Evolutionary conservation across 2,113 vertebrate species (phyloP).

Genomic region (Fulmarus glacialis): DNA sequence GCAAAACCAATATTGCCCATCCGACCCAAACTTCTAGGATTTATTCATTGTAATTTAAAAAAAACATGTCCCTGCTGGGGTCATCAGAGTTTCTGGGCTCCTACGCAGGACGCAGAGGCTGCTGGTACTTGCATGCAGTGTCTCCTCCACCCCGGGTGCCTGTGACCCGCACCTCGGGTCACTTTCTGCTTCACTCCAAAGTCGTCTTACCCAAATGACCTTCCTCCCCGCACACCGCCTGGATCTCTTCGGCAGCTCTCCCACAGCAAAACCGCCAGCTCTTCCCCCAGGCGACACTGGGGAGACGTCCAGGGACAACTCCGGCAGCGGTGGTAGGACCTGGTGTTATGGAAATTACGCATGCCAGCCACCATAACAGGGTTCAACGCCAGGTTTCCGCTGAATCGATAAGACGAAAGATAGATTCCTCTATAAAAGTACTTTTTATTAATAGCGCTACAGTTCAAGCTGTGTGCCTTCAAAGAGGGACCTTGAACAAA

Average conservation of each 20-base stretch:
- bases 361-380: too few relatives aligned
- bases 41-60: background rate
- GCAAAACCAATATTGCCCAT: background rate
- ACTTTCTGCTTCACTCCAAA: background rate
- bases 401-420: background rate
- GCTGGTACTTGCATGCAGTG: accelerated
- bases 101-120: background rate
- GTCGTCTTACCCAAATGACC: accelerated
- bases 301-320: background rate
- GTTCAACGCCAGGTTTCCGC: background rate
- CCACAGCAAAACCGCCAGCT: background rate
- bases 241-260: background rate
- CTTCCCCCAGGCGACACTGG: background rate
- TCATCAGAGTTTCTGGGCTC: background rate
- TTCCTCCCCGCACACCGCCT: background rate
- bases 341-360: background rate
- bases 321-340: accelerated
- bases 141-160: background rate
- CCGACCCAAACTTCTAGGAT: background rate
- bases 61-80: background rate
- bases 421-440: background rate
- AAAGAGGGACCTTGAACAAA: background rate
- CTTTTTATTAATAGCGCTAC: background rate
- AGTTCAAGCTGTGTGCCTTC: background rate
- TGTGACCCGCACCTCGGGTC: accelerated